Evolutionary conservation across 30 jellyfish, hydroid and myxozoan genomes (phyloP).

Genomic region (Hydractinia echinata): DNA sequence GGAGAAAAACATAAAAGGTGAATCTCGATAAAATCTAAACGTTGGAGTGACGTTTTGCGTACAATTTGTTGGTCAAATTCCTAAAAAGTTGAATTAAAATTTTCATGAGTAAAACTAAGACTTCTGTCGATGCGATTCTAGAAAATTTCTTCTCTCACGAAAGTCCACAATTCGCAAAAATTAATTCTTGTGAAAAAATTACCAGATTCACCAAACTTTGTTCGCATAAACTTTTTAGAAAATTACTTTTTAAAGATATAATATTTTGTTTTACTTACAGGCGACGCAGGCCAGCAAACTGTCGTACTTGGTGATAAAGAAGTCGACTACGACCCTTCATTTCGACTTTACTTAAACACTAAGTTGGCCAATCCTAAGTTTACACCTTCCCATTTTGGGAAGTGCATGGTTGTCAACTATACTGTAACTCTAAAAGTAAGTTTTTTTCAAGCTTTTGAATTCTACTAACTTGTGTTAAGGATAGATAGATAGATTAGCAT

Average conservation of each 20-base stretch:
- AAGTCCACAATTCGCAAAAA: too few relatives aligned
- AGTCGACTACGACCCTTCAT: slow-evolving; percentile 91
- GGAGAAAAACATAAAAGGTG: slow-evolving; percentile 90
- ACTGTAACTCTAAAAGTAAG: slow-evolving; percentile 92
- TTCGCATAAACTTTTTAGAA: too few relatives aligned
- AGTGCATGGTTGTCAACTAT: slow-evolving; percentile 95
- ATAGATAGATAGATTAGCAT: too few relatives aligned
- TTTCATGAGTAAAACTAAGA: too few relatives aligned
- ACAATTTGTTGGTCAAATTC: too few relatives aligned
- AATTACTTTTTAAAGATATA: neutral
- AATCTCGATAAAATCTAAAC: neutral
- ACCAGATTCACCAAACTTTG: too few relatives aligned
- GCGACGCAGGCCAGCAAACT: slow-evolving; percentile 80
- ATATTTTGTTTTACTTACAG: slow-evolving; percentile 27
- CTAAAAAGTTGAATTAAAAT: too few relatives aligned
- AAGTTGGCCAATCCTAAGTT: slow-evolving; percentile 84
- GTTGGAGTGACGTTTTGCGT: too few relatives aligned
- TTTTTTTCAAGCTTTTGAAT: neutral
- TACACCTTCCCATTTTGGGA: slow-evolving; percentile 96
- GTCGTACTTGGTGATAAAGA: slow-evolving; percentile 92
- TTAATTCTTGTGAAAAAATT: too few relatives aligned
- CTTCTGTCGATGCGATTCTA: too few relatives aligned
- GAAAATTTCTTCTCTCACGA: too few relatives aligned
- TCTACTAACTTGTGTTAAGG: too few relatives aligned
- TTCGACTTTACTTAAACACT: slow-evolving; percentile 75